These are phyloP conservation scores for Limenitis camilla DNA, from an alignment of 2,888 invertebrate species.

Conservation along the genomic window DNA sequence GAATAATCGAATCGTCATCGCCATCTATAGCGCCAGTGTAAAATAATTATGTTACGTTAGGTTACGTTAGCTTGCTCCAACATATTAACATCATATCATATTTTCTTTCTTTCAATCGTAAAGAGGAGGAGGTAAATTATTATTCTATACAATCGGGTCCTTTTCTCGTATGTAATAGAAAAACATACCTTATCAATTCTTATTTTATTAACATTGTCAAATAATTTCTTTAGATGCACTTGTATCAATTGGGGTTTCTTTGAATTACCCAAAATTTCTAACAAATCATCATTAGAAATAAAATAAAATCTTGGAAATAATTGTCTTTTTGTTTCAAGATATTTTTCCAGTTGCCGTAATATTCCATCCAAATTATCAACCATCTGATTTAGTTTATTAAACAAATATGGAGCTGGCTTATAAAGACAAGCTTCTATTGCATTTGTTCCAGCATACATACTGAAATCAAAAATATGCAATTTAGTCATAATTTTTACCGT, in stretches of 20 bases:
- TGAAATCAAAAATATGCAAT: conserved; percentile 22
- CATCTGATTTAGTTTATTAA: conserved; percentile 81
- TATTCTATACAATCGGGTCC: too few relatives aligned
- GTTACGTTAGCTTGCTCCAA: too few relatives aligned
- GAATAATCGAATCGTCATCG: too few relatives aligned
- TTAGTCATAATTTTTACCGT: too few relatives aligned
- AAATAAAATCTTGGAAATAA: conserved; percentile 86
- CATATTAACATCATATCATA: too few relatives aligned
- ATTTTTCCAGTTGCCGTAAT: conserved; percentile 87
- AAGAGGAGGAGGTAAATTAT: too few relatives aligned
- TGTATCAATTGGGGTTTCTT: conserved; percentile 88
- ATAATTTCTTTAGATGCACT: conserved; percentile 90
- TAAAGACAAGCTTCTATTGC: conserved; percentile 78
- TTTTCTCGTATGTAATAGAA: too few relatives aligned
- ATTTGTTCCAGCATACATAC: conserved; percentile 70
- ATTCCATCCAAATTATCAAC: conserved; percentile 85
- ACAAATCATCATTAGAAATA: conserved; percentile 78
- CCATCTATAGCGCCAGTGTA: too few relatives aligned
- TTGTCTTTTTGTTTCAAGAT: conserved; percentile 91
- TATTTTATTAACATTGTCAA: conserved; percentile 87
- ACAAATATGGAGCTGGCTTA: conserved; percentile 75
- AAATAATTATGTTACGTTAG: too few relatives aligned
- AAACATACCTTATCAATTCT: conserved; percentile 77
- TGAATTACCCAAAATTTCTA: conserved; percentile 90
- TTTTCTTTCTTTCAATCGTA: too few relatives aligned